Evolutionary conservation across 2,113 vertebrate genomes (phyloP).

Genomic region (Dolichallabes microphthalmus): DNA sequence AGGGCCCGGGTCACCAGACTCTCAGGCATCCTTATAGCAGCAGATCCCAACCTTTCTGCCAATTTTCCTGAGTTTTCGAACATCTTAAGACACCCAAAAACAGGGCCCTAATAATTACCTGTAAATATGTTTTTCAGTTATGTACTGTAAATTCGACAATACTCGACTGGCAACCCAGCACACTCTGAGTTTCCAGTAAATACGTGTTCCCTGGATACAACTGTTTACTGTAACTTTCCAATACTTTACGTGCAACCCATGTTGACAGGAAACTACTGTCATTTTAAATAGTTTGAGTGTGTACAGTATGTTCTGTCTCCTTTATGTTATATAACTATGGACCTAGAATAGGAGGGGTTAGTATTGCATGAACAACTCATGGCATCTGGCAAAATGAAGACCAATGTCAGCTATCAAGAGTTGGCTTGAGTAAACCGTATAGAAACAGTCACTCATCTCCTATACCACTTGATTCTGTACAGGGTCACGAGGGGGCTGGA

Average conservation of each 20-base stretch:
- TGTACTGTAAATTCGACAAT: neutral
- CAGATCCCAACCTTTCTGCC: too few relatives aligned
- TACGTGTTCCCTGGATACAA: neutral
- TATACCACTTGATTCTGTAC: too few relatives aligned
- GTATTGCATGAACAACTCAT: neutral
- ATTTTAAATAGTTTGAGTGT: neutral
- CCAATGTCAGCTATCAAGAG: neutral
- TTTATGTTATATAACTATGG: neutral
- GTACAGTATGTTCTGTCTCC: neutral
- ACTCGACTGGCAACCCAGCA: too few relatives aligned
- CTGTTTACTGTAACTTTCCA: neutral
- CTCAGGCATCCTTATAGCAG: too few relatives aligned
- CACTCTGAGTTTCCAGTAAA: neutral
- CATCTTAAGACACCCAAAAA: too few relatives aligned
- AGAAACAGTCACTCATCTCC: neutral
- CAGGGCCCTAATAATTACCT: neutral
- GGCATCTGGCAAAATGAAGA: neutral
- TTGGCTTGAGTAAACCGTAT: neutral
- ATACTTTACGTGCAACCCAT: neutral
- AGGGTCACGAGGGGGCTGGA: too few relatives aligned
- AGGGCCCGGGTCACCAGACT: too few relatives aligned
- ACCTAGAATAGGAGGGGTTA: neutral
- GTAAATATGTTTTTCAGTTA: neutral
- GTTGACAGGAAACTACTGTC: too few relatives aligned
- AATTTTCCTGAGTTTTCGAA: too few relatives aligned